A percentile compares a stretch with the other conserved stretches of the same genome.
Conservation (phyloP, 2,888 invertebrate genomes). For the Sturmia bella region DNA sequence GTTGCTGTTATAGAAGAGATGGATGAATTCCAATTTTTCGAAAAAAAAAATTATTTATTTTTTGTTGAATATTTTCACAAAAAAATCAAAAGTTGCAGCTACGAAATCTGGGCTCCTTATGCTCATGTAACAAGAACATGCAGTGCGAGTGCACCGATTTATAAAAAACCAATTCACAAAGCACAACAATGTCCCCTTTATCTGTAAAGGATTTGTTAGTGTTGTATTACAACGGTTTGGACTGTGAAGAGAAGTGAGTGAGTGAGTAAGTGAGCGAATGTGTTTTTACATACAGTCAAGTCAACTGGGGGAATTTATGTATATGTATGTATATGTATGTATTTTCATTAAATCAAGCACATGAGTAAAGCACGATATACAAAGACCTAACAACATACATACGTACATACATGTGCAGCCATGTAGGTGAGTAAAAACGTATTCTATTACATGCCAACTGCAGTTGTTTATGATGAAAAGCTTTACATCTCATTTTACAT, state of each 20-base stretch:
- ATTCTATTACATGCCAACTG: background rate
- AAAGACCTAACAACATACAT: too few species aligned
- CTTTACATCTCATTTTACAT: conserved; percentile 51
- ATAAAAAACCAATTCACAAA: conserved; percentile 51
- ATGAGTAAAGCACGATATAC: background rate
- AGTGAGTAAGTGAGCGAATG: too few species aligned
- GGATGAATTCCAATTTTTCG: conserved; percentile 57
- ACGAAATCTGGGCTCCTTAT: conserved; percentile 81
- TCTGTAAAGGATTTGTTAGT: conserved; percentile 60
- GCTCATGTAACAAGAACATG: conserved; percentile 82
- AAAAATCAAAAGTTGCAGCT: conserved; percentile 73
- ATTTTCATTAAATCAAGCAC: conserved; percentile 2
- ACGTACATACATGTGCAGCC: too few species aligned
- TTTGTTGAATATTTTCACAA: conserved; percentile 58
- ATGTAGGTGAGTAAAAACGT: background rate
- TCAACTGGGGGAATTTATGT: conserved; percentile 21
- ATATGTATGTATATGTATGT: too few species aligned
- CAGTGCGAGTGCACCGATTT: conserved; percentile 81
- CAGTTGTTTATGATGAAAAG: conserved; percentile 16
- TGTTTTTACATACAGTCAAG: conserved; percentile 37
- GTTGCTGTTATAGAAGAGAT: conserved; percentile 53
- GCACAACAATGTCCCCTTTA: conserved; percentile 52
- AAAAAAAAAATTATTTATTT: conserved; percentile 54
- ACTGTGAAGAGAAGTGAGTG: conserved; percentile 17
- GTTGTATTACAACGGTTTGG: conserved; percentile 54